Percentiles rank a stretch among this genome's conserved stretches.
Conservation (phyloP, 1,140 invertebrate genomes). For the Sitobion miscanthi region DNA sequence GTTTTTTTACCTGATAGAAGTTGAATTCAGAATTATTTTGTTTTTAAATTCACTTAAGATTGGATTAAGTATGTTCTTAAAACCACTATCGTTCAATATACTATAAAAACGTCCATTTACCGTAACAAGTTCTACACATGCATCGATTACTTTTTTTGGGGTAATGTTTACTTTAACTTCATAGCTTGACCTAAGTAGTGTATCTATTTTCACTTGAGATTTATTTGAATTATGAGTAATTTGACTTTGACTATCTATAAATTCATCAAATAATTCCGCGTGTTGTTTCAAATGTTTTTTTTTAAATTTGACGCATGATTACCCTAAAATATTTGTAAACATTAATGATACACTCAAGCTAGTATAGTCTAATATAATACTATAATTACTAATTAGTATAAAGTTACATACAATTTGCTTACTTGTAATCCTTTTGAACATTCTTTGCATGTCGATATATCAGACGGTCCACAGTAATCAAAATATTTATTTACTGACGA, state of each 20-base stretch:
- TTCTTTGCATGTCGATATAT: neutral
- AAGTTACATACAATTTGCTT: neutral
- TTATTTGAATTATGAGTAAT: neutral
- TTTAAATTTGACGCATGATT: neutral
- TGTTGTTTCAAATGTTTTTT: constrained; percentile 14
- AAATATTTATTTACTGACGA: neutral
- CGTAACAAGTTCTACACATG: constrained; percentile 26
- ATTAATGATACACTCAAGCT: neutral
- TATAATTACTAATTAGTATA: neutral
- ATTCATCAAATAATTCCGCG: neutral
- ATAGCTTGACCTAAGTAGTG: neutral
- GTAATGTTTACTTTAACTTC: constrained; percentile 9
- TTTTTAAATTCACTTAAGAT: neutral
- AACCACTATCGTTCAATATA: constrained; percentile 5
- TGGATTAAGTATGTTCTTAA: constrained; percentile 12
- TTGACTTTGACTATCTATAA: neutral
- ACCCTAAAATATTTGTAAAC: neutral
- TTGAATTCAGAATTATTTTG: neutral
- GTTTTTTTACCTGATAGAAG: neutral
- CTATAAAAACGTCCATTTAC: neutral
- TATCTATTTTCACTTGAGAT: neutral
- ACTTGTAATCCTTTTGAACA: neutral
- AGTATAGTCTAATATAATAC: neutral
- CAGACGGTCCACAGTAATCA: neutral
- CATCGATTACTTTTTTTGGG: constrained; percentile 23